phyloP scores from a whole-genome alignment of 2,888 invertebrate species.

The Sesia bembeciformis region DNA sequence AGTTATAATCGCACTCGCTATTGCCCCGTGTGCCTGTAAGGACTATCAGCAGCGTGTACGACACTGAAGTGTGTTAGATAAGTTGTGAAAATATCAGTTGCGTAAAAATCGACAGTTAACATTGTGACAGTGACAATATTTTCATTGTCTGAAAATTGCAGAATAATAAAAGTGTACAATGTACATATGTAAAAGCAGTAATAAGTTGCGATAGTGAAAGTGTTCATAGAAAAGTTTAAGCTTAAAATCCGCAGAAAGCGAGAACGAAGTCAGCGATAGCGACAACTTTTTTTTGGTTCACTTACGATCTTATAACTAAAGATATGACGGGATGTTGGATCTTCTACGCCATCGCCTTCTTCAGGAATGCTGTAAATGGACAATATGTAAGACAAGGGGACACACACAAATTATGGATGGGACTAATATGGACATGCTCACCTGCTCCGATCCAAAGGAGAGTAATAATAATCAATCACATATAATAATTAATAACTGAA shows the following conservation, averaged over 20 bases:
- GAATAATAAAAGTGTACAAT: no score
- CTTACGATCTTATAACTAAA: constrained; percentile 76
- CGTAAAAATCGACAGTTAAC: no score
- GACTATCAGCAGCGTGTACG: no score
- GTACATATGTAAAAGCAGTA: no score
- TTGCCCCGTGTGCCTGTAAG: no score
- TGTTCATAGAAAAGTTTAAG: neutral
- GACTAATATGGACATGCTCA: neutral
- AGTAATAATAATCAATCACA: neutral
- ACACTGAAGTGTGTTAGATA: no score
- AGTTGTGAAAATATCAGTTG: no score
- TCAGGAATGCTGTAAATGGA: constrained; percentile 83
- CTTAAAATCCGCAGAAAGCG: constrained; percentile 13
- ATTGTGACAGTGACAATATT: no score
- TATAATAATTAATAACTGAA: neutral
- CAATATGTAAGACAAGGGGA: constrained; percentile 45
- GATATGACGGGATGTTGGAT: constrained; percentile 54
- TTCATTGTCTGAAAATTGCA: no score
- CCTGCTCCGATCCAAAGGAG: neutral
- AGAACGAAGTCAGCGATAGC: constrained; percentile 30
- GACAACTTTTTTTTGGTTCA: constrained; percentile 27
- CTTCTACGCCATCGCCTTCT: constrained; percentile 82
- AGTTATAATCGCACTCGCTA: no score
- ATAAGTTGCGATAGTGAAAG: neutral
- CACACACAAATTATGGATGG: constrained; percentile 31